Conservation (phyloP, 2,797 vertebrate species). For the Etheostoma nigrum region DNA sequence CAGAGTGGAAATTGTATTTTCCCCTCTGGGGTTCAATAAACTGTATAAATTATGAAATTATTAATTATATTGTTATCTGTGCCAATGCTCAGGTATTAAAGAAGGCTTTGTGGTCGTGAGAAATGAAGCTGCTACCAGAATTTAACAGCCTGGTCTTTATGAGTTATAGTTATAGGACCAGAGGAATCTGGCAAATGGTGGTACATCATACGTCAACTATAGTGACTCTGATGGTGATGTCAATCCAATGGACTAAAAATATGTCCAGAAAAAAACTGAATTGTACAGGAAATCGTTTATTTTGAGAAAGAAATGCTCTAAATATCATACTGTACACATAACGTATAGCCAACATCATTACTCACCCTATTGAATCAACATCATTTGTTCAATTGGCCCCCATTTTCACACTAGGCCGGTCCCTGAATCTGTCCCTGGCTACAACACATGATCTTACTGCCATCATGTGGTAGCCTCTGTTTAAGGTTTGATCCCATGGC, state of each 20-base stretch:
- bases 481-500: not conserved
- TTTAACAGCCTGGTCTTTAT: not conserved
- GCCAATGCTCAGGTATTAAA: not conserved
- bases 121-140: not conserved
- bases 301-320: not conserved
- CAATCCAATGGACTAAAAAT: not conserved
- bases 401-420: not conserved
- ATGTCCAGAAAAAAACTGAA: not conserved
- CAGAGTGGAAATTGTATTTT: too few species aligned
- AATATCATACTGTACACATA: not conserved
- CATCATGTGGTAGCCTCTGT: slow-evolving; percentile 28
- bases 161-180: too few species aligned
- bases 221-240: not conserved
- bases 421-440: not conserved
- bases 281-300: not conserved
- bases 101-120: not conserved
- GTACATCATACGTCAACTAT: not conserved
- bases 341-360: not conserved
- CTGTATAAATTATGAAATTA: too few species aligned
- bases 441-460: slow-evolving; percentile 29
- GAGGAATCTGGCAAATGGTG: not conserved
- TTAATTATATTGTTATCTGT: too few species aligned
- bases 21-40: too few species aligned
- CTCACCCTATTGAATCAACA: not conserved
- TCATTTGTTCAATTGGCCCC: not conserved